Evolutionary conservation across 2,888 invertebrate species (phyloP).

Genomic region (Strigamia transsilvanica): DNA sequence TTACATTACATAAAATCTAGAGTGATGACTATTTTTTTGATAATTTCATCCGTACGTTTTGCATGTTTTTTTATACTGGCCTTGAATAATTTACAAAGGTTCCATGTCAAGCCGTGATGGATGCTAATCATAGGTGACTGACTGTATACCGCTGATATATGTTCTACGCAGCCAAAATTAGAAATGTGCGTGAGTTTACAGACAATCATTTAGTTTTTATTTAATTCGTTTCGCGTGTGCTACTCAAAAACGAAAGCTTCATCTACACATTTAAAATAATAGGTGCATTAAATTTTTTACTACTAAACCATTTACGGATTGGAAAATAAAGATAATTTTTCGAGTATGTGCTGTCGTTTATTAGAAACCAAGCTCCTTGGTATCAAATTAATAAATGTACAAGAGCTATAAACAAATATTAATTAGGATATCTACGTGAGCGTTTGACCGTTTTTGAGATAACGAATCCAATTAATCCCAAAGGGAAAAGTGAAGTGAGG

Average conservation of each 20-base stretch:
- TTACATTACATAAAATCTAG: slow-evolving; percentile 34
- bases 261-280: too few relatives aligned
- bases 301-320: too few relatives aligned
- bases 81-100: slow-evolving; percentile 40
- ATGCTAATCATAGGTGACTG: slow-evolving; percentile 43
- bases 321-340: too few relatives aligned
- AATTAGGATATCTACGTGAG: slow-evolving; percentile 48
- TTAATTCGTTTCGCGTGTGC: slow-evolving; percentile 32
- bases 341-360: too few relatives aligned
- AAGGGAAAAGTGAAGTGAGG: slow-evolving; percentile 32
- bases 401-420: not conserved
- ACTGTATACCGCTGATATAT: not conserved
- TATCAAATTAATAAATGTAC: not conserved
- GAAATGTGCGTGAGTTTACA: slow-evolving; percentile 36
- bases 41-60: slow-evolving; percentile 10
- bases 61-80: slow-evolving; percentile 12
- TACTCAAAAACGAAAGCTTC: not conserved
- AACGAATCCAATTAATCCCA: slow-evolving; percentile 49
- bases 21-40: slow-evolving; percentile 32
- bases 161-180: not conserved
- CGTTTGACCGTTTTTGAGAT: slow-evolving; percentile 46
- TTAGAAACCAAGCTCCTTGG: too few relatives aligned
- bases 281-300: too few relatives aligned
- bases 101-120: slow-evolving; percentile 21
- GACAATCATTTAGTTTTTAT: not conserved